Base-by-base conservation (phyloP, 2,888 invertebrate genomes). In the Scaptomyza flava region DNA sequence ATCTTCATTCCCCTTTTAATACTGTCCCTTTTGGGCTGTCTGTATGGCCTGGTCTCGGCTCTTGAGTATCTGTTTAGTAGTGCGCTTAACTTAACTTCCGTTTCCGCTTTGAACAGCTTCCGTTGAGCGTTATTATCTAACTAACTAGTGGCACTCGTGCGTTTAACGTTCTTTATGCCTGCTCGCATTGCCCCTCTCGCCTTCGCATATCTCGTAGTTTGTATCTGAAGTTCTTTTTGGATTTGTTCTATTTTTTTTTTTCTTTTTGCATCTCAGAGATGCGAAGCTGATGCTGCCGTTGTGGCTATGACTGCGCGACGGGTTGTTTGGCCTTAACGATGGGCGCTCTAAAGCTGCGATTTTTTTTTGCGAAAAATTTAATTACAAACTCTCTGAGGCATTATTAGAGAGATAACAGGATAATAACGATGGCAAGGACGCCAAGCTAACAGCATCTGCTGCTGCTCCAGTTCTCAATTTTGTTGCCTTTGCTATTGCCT, bases 301-400 rank as follows among this genome's bases (percentile, higher is more conserved):
- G 59, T 53, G 56, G 57, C 64, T 59, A 48, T 43, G 63, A 52
- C 63, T 58, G 59, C 54, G 59, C 54, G 59, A 56, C 56, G 47
- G 54, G 45, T 46, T 30, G 58, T 31, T 27, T 9, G 20, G 20
- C 43, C 43, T 64, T 81, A 78, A 72, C 74, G 73, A 72, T 63
- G 63, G 76, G 58, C 68, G 72, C 65, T 81, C 27, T 27, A 27
- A 6, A 33, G 33, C 12, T 12, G 17, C 1, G 7, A 12, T 31
- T 27, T 45, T 71, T 82, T 79, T 68, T 85, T 83, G 87, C 78
- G 68, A 84, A 89, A 85, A 85, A 89, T 85, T 85, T 85, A 85
- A 89, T 85, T 85, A 85, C 85, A 85, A 89, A 89, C 85, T 85
- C 85, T 85, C 87, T 89, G 82, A 87, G 87, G 89, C 85, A 89